Conservation (phyloP, 1,140 invertebrate genomes). For the Drosophila kohkoa region DNA sequence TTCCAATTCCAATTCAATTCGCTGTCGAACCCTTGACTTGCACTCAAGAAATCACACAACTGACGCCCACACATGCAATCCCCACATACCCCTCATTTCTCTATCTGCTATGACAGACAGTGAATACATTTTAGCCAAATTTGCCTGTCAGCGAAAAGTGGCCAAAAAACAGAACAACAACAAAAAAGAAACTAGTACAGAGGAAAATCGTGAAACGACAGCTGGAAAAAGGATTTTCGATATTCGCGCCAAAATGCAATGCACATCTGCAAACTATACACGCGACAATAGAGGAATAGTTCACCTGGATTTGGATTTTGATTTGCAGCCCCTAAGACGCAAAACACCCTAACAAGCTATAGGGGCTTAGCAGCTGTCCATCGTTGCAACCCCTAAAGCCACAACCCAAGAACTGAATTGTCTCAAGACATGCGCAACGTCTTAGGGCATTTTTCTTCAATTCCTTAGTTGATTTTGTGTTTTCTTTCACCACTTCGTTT, state of each 20-base stretch:
- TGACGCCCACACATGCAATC: slow-evolving; percentile 60
- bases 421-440: slow-evolving; percentile 79
- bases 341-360: slow-evolving; percentile 24
- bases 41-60: slow-evolving; percentile 65
- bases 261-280: slow-evolving; percentile 55
- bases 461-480: not conserved
- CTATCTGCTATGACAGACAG: slow-evolving; percentile 35
- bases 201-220: slow-evolving; percentile 29
- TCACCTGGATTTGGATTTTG: slow-evolving; percentile 76
- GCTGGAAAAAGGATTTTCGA: slow-evolving; percentile 38
- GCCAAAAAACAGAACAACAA: slow-evolving; percentile 52
- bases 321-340: slow-evolving; percentile 58
- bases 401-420: slow-evolving; percentile 4
- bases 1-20: slow-evolving; percentile 26
- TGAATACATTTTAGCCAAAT: slow-evolving; percentile 38
- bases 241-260: slow-evolving; percentile 66
- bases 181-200: slow-evolving; percentile 9
- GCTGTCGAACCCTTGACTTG: slow-evolving; percentile 73
- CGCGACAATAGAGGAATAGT: slow-evolving; percentile 62
- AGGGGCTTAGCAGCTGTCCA: slow-evolving; percentile 65
- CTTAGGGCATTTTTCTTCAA: slow-evolving; percentile 59
- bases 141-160: slow-evolving; percentile 63
- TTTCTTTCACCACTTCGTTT: slow-evolving; percentile 12
- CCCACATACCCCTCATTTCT: not conserved
- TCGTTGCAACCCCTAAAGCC: slow-evolving; percentile 8